phyloP scores from a whole-genome alignment of 2,113 vertebrate genomes.

The Seriola dumerili region DNA sequence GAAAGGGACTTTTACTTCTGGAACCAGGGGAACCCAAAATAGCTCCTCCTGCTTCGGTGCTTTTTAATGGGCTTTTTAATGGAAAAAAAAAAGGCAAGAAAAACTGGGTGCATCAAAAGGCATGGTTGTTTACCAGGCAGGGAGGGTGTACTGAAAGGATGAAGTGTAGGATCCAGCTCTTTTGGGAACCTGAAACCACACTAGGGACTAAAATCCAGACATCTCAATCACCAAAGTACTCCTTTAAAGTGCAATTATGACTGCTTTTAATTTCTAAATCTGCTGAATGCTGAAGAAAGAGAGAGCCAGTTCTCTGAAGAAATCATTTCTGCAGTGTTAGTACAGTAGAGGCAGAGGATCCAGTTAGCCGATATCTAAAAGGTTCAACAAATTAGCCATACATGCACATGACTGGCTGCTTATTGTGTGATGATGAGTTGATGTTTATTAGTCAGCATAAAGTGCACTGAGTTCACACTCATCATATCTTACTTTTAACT shows the following conservation, averaged over 20 bases:
- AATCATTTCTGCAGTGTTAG: slow-evolving; percentile 4
- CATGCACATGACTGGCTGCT: neutral
- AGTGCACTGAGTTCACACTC: neutral
- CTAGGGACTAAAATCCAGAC: neutral
- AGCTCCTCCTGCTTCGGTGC: neutral
- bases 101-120: neutral
- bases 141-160: neutral
- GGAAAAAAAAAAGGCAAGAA: neutral
- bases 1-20: neutral
- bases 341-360: neutral
- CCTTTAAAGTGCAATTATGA: too few species aligned
- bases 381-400: neutral
- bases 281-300: neutral
- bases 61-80: neutral
- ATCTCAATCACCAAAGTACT: too few species aligned
- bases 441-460: slow-evolving; percentile 6
- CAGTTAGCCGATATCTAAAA: neutral
- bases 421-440: too few species aligned
- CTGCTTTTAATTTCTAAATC: too few species aligned
- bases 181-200: too few species aligned
- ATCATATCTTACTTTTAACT: neutral
- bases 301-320: neutral
- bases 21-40: neutral
- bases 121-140: neutral
- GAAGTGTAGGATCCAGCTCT: too few species aligned